A percentile compares a stretch with the other conserved stretches of the same genome.
These are phyloP conservation scores for Lethrus apterus DNA, from an alignment of 1,140 invertebrate species.

Conservation along the genomic window DNA sequence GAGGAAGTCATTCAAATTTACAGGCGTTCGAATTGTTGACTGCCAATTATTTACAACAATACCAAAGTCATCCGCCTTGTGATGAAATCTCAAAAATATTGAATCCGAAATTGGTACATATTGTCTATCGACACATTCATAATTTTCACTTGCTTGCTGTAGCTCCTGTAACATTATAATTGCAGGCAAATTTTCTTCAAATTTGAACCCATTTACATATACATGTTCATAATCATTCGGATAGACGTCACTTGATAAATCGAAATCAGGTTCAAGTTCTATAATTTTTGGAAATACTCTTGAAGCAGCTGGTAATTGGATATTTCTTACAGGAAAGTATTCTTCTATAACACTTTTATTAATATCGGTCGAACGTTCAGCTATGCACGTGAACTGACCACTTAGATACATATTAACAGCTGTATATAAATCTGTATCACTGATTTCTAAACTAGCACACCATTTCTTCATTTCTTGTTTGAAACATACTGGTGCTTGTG, in stretches of 20 bases:
- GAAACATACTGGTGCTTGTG: background rate
- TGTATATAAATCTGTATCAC: background rate
- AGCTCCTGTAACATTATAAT: constrained; percentile 1
- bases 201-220: constrained; percentile 8
- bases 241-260: no score
- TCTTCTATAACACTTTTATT: no score
- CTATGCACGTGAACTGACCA: no score
- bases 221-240: constrained; percentile 1
- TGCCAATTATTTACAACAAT: constrained; percentile 4
- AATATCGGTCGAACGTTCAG: no score
- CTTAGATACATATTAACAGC: background rate
- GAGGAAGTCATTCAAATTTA: constrained; percentile 5
- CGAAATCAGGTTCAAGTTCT: no score
- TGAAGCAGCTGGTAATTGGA: no score
- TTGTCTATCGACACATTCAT: background rate
- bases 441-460: background rate
- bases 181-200: background rate
- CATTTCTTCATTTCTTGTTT: constrained; percentile 3
- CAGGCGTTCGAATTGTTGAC: background rate
- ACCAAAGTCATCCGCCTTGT: constrained; percentile 9
- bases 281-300: no score
- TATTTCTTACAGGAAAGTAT: no score
- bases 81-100: constrained; percentile 6
- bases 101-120: constrained; percentile 1
- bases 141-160: background rate